These are phyloP conservation scores for Sitta europaea DNA, from an alignment of 2,113 vertebrate species.

Conservation along the genomic window DNA sequence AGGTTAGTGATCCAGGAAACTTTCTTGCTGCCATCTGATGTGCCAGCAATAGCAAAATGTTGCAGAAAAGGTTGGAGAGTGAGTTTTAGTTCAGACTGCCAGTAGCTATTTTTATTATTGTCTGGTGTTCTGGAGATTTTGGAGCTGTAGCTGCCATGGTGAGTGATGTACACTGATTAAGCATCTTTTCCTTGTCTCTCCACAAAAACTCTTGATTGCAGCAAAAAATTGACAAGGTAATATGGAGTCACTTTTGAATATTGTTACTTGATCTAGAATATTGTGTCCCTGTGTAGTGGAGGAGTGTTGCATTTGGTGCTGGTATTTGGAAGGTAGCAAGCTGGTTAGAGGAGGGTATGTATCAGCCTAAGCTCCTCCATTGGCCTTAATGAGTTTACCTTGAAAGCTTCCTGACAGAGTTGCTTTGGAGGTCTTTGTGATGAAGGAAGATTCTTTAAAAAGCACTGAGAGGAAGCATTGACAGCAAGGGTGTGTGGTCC, in stretches of 20 bases:
- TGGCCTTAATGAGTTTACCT: background rate
- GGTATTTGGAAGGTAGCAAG: background rate
- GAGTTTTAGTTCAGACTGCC: background rate
- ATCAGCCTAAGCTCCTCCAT: background rate
- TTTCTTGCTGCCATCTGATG: background rate
- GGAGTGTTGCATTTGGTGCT: background rate
- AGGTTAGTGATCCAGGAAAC: background rate
- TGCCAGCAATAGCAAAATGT: background rate
- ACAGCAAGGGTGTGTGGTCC: background rate
- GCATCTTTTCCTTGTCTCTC: background rate
- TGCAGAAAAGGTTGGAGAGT: constrained; percentile 4
- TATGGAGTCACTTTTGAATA: background rate
- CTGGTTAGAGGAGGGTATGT: background rate
- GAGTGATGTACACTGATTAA: background rate
- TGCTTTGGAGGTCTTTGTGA: background rate
- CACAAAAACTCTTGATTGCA: background rate
- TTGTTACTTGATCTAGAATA: background rate
- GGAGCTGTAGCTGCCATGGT: background rate
- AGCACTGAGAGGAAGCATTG: background rate
- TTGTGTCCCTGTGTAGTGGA: background rate
- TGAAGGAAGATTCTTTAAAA: background rate
- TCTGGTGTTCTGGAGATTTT: background rate
- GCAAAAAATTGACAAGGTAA: background rate
- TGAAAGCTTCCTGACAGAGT: background rate
- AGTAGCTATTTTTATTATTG: background rate